Conservation (phyloP, 2,888 invertebrate genomes). For the Syrphus vitripennis region DNA sequence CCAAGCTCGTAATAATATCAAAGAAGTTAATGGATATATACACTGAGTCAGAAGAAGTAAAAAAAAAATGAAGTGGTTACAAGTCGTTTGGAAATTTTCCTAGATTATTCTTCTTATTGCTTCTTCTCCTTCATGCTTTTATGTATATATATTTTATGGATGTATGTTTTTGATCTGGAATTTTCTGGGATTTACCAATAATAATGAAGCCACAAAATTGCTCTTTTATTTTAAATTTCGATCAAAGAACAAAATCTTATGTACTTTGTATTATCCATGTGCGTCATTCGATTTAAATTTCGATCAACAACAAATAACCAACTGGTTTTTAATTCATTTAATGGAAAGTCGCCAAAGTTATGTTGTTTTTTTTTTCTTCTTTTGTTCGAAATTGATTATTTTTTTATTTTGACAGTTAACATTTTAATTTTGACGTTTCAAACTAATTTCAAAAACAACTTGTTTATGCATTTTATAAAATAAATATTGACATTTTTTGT, state of each 20-base stretch:
- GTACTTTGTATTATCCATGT: not conserved
- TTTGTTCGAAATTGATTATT: not conserved
- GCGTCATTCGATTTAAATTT: not conserved
- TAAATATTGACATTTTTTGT: not conserved
- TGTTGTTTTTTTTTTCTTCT: not conserved
- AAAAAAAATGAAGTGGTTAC: not conserved
- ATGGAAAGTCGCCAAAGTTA: not conserved
- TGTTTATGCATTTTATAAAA: not conserved
- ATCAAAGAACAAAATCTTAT: not conserved
- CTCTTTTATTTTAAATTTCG: not conserved
- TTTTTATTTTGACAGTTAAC: not conserved
- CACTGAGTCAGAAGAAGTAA: not conserved
- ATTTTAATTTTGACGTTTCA: not conserved
- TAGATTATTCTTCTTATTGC: not conserved
- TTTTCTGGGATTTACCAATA: not conserved
- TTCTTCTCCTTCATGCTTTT: not conserved
- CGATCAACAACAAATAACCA: not conserved
- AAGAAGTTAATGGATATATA: not conserved
- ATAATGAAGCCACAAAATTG: not conserved
- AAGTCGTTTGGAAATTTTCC: conserved; percentile 15
- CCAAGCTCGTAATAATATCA: not conserved
- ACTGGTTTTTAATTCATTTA: not conserved
- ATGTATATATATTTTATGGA: not conserved
- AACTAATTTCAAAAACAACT: not conserved
- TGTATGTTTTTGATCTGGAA: not conserved